Base-by-base conservation (phyloP, 37 sponge, comb jelly and placozoan species). In the Agelas oroides region DNA sequence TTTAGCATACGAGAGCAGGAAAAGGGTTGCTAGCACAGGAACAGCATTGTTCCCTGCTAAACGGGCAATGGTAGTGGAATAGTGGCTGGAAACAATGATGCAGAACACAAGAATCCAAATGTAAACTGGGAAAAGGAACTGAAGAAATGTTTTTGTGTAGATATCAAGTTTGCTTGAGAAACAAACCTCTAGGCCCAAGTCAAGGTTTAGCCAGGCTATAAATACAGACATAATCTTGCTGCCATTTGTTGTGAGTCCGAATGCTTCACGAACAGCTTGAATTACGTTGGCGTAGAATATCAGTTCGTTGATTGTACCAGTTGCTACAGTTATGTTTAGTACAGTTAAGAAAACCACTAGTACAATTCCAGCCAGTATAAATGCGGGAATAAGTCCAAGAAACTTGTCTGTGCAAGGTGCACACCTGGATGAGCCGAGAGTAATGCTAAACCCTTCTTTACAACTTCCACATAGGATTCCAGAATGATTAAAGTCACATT, bases 61-160 rank as follows among this genome's bases (percentile, higher is more conserved):
- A 12, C 33, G 27, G 5, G 68, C 28, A 16, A 67, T 24, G 27
- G 33, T 67, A 8, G 28, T 67, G 33, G 33, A 33, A 34, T 67
- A 67, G 19, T 31, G 27, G 27, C 33, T 34, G 2, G 19, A 31
- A 19, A 67, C 33, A 33, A 67, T 67, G 34, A 67, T 31, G 8
- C 27, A 1, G 8, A 30, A 16, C 20, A 34, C 27, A 1, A 67
- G 27, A 34, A 18, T n/a, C 57, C 53, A 53, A 24, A 74, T 24
- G 56, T 74, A 74, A 28, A 53, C 28, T 17, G 75, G 75, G 53
- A 74, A 74, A 6, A 53, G 16, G n/a, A 74, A 74, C 57, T 74
- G 75, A 0, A 74, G 57, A 27, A 36, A 46, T 17, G 75, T 53
- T 53, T 74, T 74, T 0, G 28, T 1, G 28, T 54, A 74, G n/a